These are phyloP conservation scores for Eubucco bourcierii DNA, from an alignment of 2,113 vertebrate species.

Conservation along the genomic window DNA sequence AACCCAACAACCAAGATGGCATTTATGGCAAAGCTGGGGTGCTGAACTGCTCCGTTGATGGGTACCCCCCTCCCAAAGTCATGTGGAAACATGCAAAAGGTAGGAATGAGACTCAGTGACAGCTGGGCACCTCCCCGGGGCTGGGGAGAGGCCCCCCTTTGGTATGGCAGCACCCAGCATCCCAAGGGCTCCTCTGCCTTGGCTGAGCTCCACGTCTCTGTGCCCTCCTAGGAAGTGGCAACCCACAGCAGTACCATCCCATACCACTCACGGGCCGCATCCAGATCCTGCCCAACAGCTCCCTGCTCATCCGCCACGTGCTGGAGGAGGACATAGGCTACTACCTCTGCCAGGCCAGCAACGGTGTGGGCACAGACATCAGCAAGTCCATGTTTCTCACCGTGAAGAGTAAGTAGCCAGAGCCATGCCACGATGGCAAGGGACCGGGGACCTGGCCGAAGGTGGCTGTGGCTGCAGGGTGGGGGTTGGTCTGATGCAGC, in stretches of 20 bases:
- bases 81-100: conserved; percentile 99
- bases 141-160: fast-evolving
- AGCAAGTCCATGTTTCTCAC: conserved; percentile 99
- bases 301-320: conserved; percentile 94
- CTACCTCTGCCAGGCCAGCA: conserved; percentile 98
- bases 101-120: neutral
- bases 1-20: conserved; percentile 98
- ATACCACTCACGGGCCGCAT: conserved; percentile 96
- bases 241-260: conserved; percentile 97
- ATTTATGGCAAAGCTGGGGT: conserved; percentile 96
- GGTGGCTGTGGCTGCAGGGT: neutral
- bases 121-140: fast-evolving
- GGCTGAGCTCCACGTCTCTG: neutral
- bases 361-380: conserved; percentile 97
- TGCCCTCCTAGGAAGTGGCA: conserved; percentile 84
- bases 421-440: fast-evolving
- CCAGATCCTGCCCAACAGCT: conserved; percentile 96
- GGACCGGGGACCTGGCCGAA: fast-evolving
- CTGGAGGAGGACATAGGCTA: conserved; percentile 97
- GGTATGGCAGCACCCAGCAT: fast-evolving
- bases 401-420: conserved; percentile 89
- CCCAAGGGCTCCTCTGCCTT: fast-evolving
- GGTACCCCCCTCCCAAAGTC: conserved; percentile 96
- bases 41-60: conserved; percentile 95
- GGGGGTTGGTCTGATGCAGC: fast-evolving